Evolutionary conservation across 1,140 invertebrate genomes (phyloP).

Genomic region (Caenorhabditis remanei): DNA sequence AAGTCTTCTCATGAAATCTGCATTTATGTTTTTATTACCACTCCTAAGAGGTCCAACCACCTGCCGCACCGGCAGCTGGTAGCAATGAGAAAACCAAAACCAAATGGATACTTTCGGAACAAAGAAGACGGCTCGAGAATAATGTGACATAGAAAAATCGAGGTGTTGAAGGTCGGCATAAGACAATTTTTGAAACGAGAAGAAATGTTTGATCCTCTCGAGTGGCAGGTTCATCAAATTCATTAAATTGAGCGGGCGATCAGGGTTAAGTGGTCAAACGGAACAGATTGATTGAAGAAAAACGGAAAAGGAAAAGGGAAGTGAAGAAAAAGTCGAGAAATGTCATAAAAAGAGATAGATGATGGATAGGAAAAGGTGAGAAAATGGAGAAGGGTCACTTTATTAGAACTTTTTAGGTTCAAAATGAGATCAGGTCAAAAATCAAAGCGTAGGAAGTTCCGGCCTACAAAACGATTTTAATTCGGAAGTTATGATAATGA

Average conservation of each 20-base stretch:
- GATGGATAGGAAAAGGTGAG: too few relatives aligned
- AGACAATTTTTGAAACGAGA: conserved; percentile 1
- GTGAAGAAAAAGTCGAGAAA: conserved; percentile 28
- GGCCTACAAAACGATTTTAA: too few relatives aligned
- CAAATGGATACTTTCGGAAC: background rate
- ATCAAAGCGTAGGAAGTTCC: background rate
- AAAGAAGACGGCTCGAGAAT: background rate
- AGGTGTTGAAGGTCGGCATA: background rate
- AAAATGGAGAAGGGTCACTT: background rate
- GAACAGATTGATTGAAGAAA: conserved; percentile 17
- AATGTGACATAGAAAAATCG: background rate
- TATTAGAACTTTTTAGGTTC: conserved; percentile 10
- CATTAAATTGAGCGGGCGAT: conserved; percentile 37
- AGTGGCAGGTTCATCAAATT: conserved; percentile 44
- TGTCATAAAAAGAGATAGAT: background rate
- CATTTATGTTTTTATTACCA: conserved; percentile 50
- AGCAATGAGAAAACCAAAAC: background rate
- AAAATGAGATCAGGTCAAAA: background rate
- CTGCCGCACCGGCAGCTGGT: conserved; percentile 1
- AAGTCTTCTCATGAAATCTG: background rate
- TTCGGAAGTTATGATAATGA: too few relatives aligned
- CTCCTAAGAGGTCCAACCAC: conserved; percentile 42
- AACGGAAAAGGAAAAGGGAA: background rate
- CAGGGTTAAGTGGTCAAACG: conserved; percentile 52
- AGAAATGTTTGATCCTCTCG: conserved; percentile 51